Evolutionary conservation across 2,888 invertebrate genomes (phyloP), one percentile per base, ranked within the genome.

Genomic region (Cyclophora punctaria): DNA sequence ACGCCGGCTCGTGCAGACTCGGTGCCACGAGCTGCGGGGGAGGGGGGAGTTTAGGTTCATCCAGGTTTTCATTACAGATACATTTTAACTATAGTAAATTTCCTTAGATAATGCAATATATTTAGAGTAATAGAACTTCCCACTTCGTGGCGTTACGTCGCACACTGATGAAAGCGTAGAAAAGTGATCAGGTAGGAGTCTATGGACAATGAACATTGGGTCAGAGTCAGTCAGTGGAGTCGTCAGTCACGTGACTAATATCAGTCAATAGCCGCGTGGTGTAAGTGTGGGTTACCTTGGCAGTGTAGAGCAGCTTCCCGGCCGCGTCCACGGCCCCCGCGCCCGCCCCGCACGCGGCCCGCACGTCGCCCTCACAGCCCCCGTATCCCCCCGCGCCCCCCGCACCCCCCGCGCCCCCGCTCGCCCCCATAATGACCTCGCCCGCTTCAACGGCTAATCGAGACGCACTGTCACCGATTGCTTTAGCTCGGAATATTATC

Each of bases 21-120:
- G 82, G 76, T 0, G 80, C 75, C 33, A 79, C 72, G 2, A 81
- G 63, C 81, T 82, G 64, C 6, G 45, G n/a, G 34, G 3, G 41
- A 33, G 6, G 35, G 5, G 34, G 48, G 35, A 20, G 20, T 20
- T 20, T 20, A 20, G 20, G 20, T 20, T 20, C 20, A 20, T 20
- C 20, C 20, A 20, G 20, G 20, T 20, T 20, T 20, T 20, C 20
- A 20, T 20, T 20, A 20, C 20, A 20, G 20, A 20, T 20, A 20
- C 20, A 20, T 20, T 20, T 20, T 2, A 20, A 2, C 20, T 20
- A 20, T 20, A 20, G 20, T 20, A 20, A 20, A 20, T 20, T 20
- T 20, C 2, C 20, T 20, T 20, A 20, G 20, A 20, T 20, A 20
- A n/a, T n/a, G n/a, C n/a, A n/a, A 20, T 20, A 20, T 20, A 20